Evolutionary conservation across 2,797 vertebrate species (phyloP).

Genomic region (Petrocephalus schoutedeni): DNA sequence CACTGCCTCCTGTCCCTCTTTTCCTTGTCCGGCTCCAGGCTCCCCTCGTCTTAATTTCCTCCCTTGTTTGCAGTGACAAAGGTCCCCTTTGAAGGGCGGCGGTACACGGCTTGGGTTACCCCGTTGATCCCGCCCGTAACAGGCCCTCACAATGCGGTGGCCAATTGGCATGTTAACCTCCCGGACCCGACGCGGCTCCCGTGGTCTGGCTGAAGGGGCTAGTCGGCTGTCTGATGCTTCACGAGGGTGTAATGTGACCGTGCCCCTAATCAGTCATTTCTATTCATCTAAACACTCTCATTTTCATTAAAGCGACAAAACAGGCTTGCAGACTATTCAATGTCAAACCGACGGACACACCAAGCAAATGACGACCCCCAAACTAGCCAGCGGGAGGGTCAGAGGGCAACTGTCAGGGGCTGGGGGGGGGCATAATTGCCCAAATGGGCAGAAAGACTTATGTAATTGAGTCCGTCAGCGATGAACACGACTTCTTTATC

Average conservation of each 20-base stretch:
- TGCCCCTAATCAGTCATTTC: neutral
- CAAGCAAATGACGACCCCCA: neutral
- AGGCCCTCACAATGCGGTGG: constrained; percentile 40
- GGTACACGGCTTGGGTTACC: constrained; percentile 47
- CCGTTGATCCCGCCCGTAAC: constrained; percentile 43
- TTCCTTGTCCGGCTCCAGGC: constrained; percentile 32
- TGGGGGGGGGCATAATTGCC: neutral
- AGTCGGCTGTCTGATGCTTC: constrained; percentile 35
- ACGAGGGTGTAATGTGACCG: constrained; percentile 25
- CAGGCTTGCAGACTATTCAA: neutral
- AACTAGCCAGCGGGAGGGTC: neutral
- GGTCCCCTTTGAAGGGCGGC: constrained; percentile 56
- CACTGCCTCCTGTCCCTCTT: neutral
- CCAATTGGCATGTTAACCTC: constrained; percentile 50
- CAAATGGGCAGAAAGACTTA: neutral
- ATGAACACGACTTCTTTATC: neutral
- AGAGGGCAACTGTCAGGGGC: neutral
- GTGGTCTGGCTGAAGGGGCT: constrained; percentile 24
- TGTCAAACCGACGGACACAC: neutral
- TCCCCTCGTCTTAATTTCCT: constrained; percentile 38
- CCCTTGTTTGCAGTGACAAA: constrained; percentile 47
- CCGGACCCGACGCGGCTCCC: constrained; percentile 35
- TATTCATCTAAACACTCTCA: neutral
- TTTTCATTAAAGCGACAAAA: neutral
- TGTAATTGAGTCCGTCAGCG: neutral